Evolutionary conservation across 2,888 invertebrate species (phyloP).

Genomic region (Encarsia formosa): DNA sequence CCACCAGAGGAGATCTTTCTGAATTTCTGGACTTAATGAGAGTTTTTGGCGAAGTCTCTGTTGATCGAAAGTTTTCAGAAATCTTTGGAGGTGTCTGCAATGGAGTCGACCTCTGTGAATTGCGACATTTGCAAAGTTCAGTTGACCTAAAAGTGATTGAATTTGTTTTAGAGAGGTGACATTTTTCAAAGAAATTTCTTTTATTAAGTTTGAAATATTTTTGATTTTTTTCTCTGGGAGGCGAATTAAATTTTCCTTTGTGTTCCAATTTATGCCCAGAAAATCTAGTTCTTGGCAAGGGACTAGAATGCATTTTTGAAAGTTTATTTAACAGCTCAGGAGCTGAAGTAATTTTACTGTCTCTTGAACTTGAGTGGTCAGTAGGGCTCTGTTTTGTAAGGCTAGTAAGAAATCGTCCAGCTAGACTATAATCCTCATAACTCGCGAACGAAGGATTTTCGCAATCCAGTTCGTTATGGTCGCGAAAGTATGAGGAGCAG

Average conservation of each 20-base stretch:
- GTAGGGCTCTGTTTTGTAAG: no score
- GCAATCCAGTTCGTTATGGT: conserved; percentile 23
- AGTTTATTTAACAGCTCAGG: no score
- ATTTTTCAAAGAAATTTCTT: no score
- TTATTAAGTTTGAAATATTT: no score
- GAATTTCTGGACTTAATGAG: not conserved
- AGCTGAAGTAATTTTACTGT: no score
- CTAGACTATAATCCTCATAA: no score
- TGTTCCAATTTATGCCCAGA: no score
- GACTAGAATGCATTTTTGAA: no score
- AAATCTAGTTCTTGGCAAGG: no score
- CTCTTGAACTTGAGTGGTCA: conserved; percentile 2
- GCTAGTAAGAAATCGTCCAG: no score
- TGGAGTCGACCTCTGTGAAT: conserved; percentile 28
- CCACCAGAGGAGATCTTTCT: conserved; percentile 27
- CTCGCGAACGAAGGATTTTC: conserved; percentile 23
- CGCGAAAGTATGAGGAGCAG: conserved; percentile 16
- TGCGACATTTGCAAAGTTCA: not conserved
- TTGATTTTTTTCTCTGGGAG: no score
- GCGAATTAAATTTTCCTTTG: no score
- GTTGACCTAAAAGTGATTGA: not conserved
- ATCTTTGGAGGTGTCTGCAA: conserved; percentile 28
- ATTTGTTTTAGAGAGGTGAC: not conserved
- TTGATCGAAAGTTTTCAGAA: conserved; percentile 19
- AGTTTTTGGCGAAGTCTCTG: conserved; percentile 15